A percentile compares a stretch with the other conserved stretches of the same genome.
Evolutionary conservation across 2,113 vertebrate species (phyloP).

Genomic region (Xenopus borealis): DNA sequence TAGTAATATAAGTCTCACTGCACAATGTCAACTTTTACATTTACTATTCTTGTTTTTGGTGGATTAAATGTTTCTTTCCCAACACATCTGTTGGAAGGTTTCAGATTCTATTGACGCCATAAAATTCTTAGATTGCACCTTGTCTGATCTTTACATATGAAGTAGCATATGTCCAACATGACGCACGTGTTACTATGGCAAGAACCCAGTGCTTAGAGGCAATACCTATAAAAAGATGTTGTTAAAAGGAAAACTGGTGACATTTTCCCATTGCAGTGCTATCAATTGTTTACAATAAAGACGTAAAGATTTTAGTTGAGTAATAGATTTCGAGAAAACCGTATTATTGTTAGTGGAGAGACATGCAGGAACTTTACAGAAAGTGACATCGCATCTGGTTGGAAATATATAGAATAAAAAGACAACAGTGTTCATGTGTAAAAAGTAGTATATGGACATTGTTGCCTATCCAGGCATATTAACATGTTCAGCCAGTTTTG

Average conservation of each 20-base stretch:
- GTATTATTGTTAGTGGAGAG: too few species aligned
- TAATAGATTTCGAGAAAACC: too few species aligned
- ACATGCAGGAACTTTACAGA: too few species aligned
- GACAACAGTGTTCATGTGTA: too few species aligned
- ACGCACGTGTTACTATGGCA: background rate
- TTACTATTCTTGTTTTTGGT: constrained; percentile 25
- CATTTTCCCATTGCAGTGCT: too few species aligned
- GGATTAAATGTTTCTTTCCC: constrained; percentile 39
- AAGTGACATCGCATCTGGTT: too few species aligned
- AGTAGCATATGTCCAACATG: constrained; percentile 28
- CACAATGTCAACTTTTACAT: constrained; percentile 40
- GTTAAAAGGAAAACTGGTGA: background rate
- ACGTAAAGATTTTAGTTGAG: too few species aligned
- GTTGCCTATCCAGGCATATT: too few species aligned
- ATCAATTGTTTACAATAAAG: too few species aligned
- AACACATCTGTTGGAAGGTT: constrained; percentile 38
- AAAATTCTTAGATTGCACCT: constrained; percentile 20
- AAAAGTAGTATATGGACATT: too few species aligned
- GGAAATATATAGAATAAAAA: too few species aligned
- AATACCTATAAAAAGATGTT: background rate
- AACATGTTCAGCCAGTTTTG: too few species aligned
- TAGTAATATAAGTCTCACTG: constrained; percentile 37
- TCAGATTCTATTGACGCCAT: constrained; percentile 35
- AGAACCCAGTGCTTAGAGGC: background rate
- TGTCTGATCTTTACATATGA: constrained; percentile 24